Evolutionary conservation across 2,797 vertebrate species (phyloP).

Genomic region (Anisognathus igniventris): DNA sequence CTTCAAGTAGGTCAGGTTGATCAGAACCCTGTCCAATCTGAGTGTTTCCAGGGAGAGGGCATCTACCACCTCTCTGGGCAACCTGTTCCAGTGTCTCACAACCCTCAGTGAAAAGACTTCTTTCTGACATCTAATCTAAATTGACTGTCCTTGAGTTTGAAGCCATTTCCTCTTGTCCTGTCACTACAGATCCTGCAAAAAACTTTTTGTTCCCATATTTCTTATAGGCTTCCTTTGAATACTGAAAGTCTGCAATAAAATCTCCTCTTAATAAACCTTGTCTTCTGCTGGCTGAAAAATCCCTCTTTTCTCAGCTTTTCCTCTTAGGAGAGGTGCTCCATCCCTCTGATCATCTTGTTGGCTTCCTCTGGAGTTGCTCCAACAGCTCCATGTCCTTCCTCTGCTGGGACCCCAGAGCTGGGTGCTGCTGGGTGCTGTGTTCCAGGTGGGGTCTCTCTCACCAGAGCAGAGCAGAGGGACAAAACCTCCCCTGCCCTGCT

Average conservation of each 20-base stretch:
- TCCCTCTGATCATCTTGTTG: background rate
- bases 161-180: background rate
- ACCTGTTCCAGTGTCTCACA: background rate
- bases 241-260: background rate
- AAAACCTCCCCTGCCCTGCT: background rate
- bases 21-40: background rate
- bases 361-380: background rate
- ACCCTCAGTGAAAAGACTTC: background rate
- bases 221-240: background rate
- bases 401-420: background rate
- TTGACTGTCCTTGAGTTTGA: background rate
- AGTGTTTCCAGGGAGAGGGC: background rate
- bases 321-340: background rate
- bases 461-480: background rate
- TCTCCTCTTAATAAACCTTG: background rate
- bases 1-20: background rate
- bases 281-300: background rate
- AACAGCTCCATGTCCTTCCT: background rate
- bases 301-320: background rate
- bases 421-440: rapidly evolving
- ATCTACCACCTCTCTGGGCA: background rate
- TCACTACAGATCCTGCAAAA: background rate
- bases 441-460: background rate
- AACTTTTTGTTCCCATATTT: background rate
- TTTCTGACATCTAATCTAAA: background rate